Base-by-base conservation (phyloP, 1,140 invertebrate species). In the Anthonomus grandis region DNA sequence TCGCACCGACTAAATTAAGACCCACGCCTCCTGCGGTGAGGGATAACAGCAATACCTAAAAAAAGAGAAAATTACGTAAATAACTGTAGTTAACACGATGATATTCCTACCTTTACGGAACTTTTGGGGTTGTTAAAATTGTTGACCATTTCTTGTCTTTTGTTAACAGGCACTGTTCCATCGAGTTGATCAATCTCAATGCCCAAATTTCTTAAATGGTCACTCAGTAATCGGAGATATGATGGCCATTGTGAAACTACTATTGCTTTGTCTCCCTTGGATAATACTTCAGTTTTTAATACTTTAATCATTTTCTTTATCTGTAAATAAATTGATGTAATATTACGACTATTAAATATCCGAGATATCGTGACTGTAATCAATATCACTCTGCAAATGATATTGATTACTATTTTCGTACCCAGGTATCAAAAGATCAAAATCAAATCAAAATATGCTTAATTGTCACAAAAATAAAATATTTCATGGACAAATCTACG, bases 21-120 rank as follows among this genome's bases (percentile, higher is more conserved):
- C 93, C 93, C 34, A 95, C 91, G 19, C 93, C 93, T 45, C 94
- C 94, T 52, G 93, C 92, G 41, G 84, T 86, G 42, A 97, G 75
- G 0, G 93, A 95, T 0, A 97, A 74, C 21, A 96, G 73, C 64
- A 96, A 78, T 24, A 93, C 76, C 77, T 83, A 67, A 13, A 34
- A 41, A 57, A n/a, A n/a, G n/a, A n/a, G n/a, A n/a, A n/a, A n/a
- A n/a, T n/a, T n/a, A n/a, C n/a, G n/a, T n/a, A n/a, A 21, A 21
- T 6, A 49, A 10, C 23, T 21, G 6, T 9, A 54, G n/a, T 19
- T 36, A 57, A 4, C 6, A 51, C 3, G n/a, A n/a, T n/a, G n/a
- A n/a, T n/a, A n/a, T n/a, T n/a, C n/a, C n/a, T 71, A 80, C 81
- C 64, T 75, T 72, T 58, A 75, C 72, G 19, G 76, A 75, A n/a